Conservation (phyloP, 2,113 vertebrate genomes). For the Megaleporinus macrocephalus region DNA sequence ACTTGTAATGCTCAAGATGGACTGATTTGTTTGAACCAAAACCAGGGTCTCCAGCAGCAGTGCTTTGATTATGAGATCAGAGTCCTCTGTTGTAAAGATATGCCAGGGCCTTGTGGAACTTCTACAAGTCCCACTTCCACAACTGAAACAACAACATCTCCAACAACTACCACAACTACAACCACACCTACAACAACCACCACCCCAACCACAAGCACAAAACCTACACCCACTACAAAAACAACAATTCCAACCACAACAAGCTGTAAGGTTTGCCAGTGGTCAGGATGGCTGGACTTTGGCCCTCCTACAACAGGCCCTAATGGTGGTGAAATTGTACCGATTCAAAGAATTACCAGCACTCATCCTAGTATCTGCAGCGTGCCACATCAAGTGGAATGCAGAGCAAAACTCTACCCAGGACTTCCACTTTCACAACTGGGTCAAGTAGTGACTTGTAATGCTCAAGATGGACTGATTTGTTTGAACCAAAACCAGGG, state of each 20-base stretch:
- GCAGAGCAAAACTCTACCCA: conserved; percentile 52
- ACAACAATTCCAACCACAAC: neutral
- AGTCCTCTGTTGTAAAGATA: too few relatives aligned
- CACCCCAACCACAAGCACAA: neutral
- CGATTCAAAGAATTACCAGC: conserved; percentile 37
- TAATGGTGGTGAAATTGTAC: conserved; percentile 46
- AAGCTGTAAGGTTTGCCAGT: neutral
- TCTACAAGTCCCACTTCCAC: neutral
- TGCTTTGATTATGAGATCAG: too few relatives aligned
- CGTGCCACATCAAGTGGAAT: conserved; percentile 40
- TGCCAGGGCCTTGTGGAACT: too few relatives aligned
- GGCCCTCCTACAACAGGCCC: conserved; percentile 35
- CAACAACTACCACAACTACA: neutral
- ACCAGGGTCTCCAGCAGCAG: too few relatives aligned
- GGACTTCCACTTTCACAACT: conserved; percentile 1
- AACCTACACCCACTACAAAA: neutral
- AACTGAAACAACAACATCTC: neutral
- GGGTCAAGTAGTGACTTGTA: conserved; percentile 59
- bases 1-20: too few relatives aligned
- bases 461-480: conserved; percentile 50
- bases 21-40: too few relatives aligned
- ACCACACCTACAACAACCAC: too few relatives aligned
- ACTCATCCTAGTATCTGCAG: conserved; percentile 40
- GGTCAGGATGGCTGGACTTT: conserved; percentile 44
- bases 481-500: conserved; percentile 69